Percentiles rank a stretch among this genome's conserved stretches.
Evolutionary conservation across 2,888 invertebrate species (phyloP).

Genomic region (Chrysolina oricalcia): DNA sequence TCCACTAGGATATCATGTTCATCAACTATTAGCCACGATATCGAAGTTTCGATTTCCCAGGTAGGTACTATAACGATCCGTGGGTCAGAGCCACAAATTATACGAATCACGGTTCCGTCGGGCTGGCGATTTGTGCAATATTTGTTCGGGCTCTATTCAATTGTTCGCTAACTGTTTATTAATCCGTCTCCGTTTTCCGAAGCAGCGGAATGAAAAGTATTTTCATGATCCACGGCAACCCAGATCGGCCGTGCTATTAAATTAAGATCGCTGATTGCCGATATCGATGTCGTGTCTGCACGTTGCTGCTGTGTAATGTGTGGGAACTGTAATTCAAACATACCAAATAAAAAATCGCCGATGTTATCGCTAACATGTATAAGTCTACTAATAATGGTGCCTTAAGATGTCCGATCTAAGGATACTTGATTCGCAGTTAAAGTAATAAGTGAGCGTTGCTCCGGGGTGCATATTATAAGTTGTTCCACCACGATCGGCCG

Average conservation of each 20-base stretch:
- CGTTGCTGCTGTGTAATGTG: conserved; percentile 57
- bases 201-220: conserved; percentile 38
- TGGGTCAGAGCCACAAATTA: conserved; percentile 8
- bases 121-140: conserved; percentile 9
- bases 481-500: conserved; percentile 45
- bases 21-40: neutral
- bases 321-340: conserved; percentile 57
- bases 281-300: conserved; percentile 55
- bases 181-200: conserved; percentile 25
- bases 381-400: conserved; percentile 55
- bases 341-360: conserved; percentile 55
- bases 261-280: conserved; percentile 54
- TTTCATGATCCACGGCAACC: conserved; percentile 44
- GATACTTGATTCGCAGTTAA: conserved; percentile 50
- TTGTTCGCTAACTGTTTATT: conserved; percentile 20
- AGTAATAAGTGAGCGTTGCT: conserved; percentile 50
- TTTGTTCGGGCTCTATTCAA: conserved; percentile 16
- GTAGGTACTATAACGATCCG: conserved; percentile 20
- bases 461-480: conserved; percentile 48
- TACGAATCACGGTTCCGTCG: conserved; percentile 15
- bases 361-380: conserved; percentile 56
- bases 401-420: conserved; percentile 51
- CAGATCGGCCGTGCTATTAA: conserved; percentile 48
- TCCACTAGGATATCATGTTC: conserved; percentile 13
- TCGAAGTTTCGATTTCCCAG: conserved; percentile 14